Evolutionary conservation across 2,888 invertebrate genomes (phyloP).

Genomic region (Apotomis capreana): DNA sequence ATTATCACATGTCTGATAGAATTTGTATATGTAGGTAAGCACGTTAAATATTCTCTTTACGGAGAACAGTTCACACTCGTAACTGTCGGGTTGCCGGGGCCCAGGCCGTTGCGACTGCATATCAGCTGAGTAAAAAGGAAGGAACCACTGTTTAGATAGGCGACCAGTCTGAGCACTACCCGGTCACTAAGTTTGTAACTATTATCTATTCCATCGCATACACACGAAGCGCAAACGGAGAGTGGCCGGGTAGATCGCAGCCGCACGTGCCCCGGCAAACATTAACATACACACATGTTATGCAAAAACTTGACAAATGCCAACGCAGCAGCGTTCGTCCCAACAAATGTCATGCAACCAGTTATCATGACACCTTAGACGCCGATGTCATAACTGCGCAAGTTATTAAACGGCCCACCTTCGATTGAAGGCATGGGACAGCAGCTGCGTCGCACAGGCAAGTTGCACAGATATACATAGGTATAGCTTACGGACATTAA

Average conservation of each 20-base stretch:
- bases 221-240: background rate
- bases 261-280: constrained; percentile 37
- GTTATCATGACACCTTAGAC: constrained; percentile 33
- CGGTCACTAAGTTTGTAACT: background rate
- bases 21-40: constrained; percentile 66
- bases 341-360: constrained; percentile 33
- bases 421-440: background rate
- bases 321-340: constrained; percentile 42
- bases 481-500: constrained; percentile 23
- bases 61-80: constrained; percentile 52
- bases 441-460: constrained; percentile 33
- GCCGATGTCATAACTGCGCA: constrained; percentile 31
- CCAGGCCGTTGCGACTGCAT: constrained; percentile 7
- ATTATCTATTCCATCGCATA: background rate
- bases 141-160: constrained; percentile 11
- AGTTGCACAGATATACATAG: constrained; percentile 13
- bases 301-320: constrained; percentile 38
- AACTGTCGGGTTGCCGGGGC: constrained; percentile 50
- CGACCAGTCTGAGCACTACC: background rate
- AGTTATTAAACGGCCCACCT: constrained; percentile 6
- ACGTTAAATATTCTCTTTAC: constrained; percentile 67
- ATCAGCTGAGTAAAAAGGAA: background rate
- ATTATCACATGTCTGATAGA: constrained; percentile 79
- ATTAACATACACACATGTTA: constrained; percentile 41
- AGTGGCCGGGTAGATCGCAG: constrained; percentile 13